Conservation (phyloP, 2,797 vertebrate genomes). For the Labroides dimidiatus region DNA sequence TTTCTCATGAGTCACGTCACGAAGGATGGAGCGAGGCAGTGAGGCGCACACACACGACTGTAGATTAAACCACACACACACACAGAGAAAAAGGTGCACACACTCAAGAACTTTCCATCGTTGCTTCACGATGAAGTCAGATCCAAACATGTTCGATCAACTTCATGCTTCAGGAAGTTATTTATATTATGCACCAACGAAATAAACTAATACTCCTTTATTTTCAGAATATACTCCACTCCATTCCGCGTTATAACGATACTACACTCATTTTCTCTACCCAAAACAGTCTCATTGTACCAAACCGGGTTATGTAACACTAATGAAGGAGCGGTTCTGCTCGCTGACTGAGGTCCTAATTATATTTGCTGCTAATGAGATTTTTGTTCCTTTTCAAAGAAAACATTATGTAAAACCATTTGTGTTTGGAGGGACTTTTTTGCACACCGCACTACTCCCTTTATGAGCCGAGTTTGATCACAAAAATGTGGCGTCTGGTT, state of each 20-base stretch:
- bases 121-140: neutral
- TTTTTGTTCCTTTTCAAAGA: neutral
- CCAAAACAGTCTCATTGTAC: neutral
- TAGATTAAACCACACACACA: constrained; percentile 8
- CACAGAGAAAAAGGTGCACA: neutral
- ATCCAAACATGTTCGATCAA: neutral
- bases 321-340: neutral
- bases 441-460: neutral
- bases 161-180: neutral
- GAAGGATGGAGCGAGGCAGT: constrained; percentile 7
- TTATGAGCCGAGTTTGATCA: no score
- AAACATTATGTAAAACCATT: neutral
- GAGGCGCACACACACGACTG: constrained; percentile 18
- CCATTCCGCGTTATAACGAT: neutral
- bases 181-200: neutral
- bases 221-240: neutral
- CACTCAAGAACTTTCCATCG: neutral
- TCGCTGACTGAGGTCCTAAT: neutral
- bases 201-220: neutral
- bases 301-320: neutral
- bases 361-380: neutral
- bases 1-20: constrained; percentile 53
- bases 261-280: neutral
- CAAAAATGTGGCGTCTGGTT: no score
- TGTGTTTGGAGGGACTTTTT: neutral